Base-by-base conservation (phyloP, 2,888 invertebrate genomes). In the Melipona beecheii region DNA sequence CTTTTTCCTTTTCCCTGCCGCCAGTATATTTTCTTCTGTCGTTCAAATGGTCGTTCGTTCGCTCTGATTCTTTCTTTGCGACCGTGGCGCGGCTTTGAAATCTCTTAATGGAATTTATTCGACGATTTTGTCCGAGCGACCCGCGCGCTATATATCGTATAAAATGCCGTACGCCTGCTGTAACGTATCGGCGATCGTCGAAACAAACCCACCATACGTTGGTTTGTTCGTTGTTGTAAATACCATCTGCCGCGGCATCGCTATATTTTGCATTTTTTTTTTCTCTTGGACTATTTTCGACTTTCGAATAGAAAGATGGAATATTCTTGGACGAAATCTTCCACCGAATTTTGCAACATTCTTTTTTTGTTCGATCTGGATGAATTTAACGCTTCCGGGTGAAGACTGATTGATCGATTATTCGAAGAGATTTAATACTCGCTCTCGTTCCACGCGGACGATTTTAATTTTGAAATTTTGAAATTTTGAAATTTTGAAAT, bases 21-120 rank as follows among this genome's bases (percentile, higher is more conserved):
- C 52, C 21, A 17, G 15, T 43, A 54, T 56, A 65, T n/a, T 43
- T 52, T 31, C 70, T 64, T 62, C 31, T 50, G 21, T 54, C 69
- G 24, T 54, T 60, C 80, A 17, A 43, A 70, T 31, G n/a, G 17
- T 27, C 54, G 31, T 50, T 65, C 50, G 24, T 43, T n/a, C 49
- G 49, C 54, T 15, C 62, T 21, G 52, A 43, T 54, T 73, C 73
- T n/a, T 43, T 49, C 31, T 21, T 3, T 50, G 43, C 54, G 19
- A 27, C 50, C 69, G 74, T 31, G 56, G 36, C 31, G 31, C 15
- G 70, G 36, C 65, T 70, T 60, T 54, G n/a, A 66, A 71, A 73
- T 66, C 62, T 31, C 36, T 65, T 68, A 21, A 54, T 17, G 36
- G n/a, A 71, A 71, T 69, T 58, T 66, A 24, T 65, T 66, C 19